These are phyloP conservation scores for Heliconius hermathena DNA, from an alignment of 1,140 invertebrate species.

Conservation along the genomic window DNA sequence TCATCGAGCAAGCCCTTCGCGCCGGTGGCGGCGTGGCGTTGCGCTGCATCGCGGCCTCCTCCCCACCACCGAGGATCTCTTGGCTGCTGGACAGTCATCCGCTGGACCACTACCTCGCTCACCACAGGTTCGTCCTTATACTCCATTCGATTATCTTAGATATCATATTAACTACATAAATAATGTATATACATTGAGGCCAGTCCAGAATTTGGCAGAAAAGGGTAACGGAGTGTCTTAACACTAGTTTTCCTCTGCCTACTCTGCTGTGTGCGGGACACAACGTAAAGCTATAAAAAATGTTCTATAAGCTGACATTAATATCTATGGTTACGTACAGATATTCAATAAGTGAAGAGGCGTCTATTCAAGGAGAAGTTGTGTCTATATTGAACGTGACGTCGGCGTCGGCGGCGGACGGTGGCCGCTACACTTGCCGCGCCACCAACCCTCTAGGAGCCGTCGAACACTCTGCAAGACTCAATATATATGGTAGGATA, in stretches of 20 bases:
- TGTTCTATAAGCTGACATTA: neutral
- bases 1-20: constrained; percentile 91
- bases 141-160: too few relatives aligned
- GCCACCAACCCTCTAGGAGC: constrained; percentile 88
- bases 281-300: neutral
- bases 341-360: constrained; percentile 61
- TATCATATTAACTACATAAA: too few relatives aligned
- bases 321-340: constrained; percentile 35
- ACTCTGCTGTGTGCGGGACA: too few relatives aligned
- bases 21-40: constrained; percentile 89
- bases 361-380: constrained; percentile 56
- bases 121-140: constrained; percentile 49
- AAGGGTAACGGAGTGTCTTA: too few relatives aligned
- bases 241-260: too few relatives aligned
- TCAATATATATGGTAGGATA: constrained; percentile 91
- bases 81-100: constrained; percentile 92
- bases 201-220: too few relatives aligned
- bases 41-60: constrained; percentile 91
- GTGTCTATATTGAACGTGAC: constrained; percentile 78
- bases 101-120: constrained; percentile 69
- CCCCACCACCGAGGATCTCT: constrained; percentile 90
- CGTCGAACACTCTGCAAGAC: constrained; percentile 86
- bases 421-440: constrained; percentile 90
- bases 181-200: too few relatives aligned
- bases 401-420: constrained; percentile 87